phyloP scores from a whole-genome alignment of 2,113 vertebrate species.

The Thryonomys swinderianus region DNA sequence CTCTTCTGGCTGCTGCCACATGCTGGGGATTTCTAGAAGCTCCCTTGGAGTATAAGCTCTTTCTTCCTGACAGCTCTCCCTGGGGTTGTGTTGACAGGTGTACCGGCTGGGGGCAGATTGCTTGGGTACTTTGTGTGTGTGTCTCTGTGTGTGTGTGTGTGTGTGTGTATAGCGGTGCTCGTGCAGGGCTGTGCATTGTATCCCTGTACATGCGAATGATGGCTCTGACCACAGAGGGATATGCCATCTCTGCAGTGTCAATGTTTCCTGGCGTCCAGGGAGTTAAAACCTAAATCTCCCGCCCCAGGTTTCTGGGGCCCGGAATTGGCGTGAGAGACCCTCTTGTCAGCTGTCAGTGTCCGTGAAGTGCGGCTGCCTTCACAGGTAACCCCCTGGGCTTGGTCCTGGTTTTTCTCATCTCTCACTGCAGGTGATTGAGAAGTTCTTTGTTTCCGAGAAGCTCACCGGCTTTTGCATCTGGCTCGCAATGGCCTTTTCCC shows the following conservation, averaged over 20 bases:
- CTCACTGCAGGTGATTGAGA: background rate
- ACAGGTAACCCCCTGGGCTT: background rate
- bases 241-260: too few species aligned
- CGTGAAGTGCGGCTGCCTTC: background rate
- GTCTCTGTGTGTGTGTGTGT: too few species aligned
- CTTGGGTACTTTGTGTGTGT: background rate
- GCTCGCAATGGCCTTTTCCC: background rate
- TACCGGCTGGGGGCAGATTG: background rate
- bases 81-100: background rate
- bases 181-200: background rate
- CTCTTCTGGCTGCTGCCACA: background rate
- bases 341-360: background rate
- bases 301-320: background rate
- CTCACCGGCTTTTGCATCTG: background rate
- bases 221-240: background rate
- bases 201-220: background rate
- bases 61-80: background rate
- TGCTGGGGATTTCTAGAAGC: background rate
- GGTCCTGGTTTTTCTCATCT: background rate
- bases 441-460: background rate
- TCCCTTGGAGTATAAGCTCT: background rate
- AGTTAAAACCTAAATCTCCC: background rate
- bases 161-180: background rate
- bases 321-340: background rate
- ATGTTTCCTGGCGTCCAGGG: background rate